These are phyloP conservation scores for Timandra comae DNA, from an alignment of 2,888 invertebrate species.

Conservation along the genomic window DNA sequence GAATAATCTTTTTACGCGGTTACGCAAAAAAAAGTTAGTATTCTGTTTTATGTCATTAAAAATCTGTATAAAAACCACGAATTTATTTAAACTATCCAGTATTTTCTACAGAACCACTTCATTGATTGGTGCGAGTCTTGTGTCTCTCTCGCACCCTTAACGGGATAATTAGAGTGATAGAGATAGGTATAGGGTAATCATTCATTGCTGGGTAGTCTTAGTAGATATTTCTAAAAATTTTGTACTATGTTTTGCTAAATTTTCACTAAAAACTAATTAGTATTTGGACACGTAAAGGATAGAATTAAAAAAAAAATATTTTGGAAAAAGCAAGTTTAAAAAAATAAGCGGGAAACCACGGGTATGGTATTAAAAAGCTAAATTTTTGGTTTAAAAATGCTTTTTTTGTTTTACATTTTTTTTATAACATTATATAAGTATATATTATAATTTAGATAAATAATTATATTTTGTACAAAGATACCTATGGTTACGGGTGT, in stretches of 20 bases:
- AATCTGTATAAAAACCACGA: conserved; percentile 11
- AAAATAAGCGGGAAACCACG: conserved; percentile 37
- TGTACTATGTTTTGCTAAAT: conserved; percentile 77
- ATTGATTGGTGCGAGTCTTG: conserved; percentile 50
- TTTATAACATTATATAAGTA: too few species aligned
- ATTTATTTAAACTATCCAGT: conserved; percentile 19
- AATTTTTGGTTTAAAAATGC: conserved; percentile 24
- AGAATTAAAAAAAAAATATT: conserved; percentile 41
- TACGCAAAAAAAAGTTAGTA: too few species aligned
- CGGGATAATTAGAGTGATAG: conserved; percentile 60
- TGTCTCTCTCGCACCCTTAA: conserved; percentile 51
- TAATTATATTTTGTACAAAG: conserved; percentile 65
- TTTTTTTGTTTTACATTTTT: conserved; percentile 34
- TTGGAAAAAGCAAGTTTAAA: conserved; percentile 49
- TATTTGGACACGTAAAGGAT: conserved; percentile 67
- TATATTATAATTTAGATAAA: conserved; percentile 39
- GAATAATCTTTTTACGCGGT: too few species aligned
- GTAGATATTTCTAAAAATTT: conserved; percentile 75
- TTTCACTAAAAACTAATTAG: conserved; percentile 66
- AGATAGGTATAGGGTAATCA: conserved; percentile 68
- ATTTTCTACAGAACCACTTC: conserved; percentile 36
- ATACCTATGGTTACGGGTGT: conserved; percentile 52
- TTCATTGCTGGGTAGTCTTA: conserved; percentile 71
- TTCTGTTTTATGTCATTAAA: too few species aligned
- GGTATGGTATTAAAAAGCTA: conserved; percentile 29